Base-by-base conservation (phyloP, 64 coral and sea anemone species). In the Platygyra sinensis region DNA sequence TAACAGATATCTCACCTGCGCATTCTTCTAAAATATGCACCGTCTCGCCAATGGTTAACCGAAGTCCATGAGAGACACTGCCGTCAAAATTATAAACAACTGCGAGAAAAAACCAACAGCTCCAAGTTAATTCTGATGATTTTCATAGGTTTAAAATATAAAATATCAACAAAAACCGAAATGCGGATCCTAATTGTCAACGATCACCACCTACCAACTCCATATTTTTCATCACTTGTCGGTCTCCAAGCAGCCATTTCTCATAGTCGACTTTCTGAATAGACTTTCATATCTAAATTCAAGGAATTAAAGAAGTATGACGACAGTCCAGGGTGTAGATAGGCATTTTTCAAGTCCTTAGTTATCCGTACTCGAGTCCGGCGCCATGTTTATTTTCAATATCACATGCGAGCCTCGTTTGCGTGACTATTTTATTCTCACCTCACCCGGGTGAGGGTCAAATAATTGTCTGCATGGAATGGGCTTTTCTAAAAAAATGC, bases 1-100 rank as follows among this genome's bases (percentile, higher is more conserved):
- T 30, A 38, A 22, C 19, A 33, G 8, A 13, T 38, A 60, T 30
- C 73, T 80, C 57, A 99, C 97, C 97, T 30, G 78, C 71, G 78
- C 97, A 99, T 78, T 89, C 91, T 64, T 99, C 97, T 55, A 90
- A 99, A 78, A 99, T 88, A 61, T 99, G 97, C 27, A 99, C 94
- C n/a, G 94, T 90, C 17, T 99, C 97, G 12, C 97, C 97, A 62
- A 99, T 87, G 32, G 88, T 89, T n/a, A 99, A 87, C 33, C 83
- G 97, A 29, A 99, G 46, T 33, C 94, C 91, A 89, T 93, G 75
- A 31, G 33, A 64, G n/a, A 91, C 91, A 67, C 88, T 91, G 51
- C 97, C 94, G 50, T 99, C 94, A 79, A 91, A 99, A 81, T 99
- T 99, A 82, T 99, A 95, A 78, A 99, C 89, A 92, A 91, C 97